Evolutionary conservation across 2,888 invertebrate genomes (phyloP), one percentile per base, ranked within the genome.

Genomic region (Drosophila leonis): DNA sequence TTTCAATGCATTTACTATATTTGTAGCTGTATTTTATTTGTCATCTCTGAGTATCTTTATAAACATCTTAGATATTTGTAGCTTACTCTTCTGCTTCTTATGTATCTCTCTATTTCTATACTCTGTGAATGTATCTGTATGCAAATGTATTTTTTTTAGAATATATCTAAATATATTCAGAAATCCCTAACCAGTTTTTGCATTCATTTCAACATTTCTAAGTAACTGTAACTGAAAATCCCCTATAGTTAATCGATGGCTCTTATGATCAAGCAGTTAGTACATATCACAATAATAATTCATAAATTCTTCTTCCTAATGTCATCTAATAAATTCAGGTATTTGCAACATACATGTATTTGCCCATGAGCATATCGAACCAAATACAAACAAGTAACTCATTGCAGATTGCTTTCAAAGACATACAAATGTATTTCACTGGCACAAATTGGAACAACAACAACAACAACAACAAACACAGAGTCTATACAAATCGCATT

Each of bases 401-500:
- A 29, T 27, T n/a, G 46, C 3, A 12, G 12, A 51, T 20, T 15
- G 8, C 15, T 35, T 27, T 37, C 15, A 39, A n/a, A 12, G n/a
- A 2, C 27, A 12, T 8, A 4, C 27, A 29, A 20, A 33, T 33
- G 5, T 20, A 39, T 18, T 60, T 67, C 56, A 48, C 48, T 29
- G 39, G 29, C 10, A 35, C 44, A 71, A 60, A 51, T 61, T 70
- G 27, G 46, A 39, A 33, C 27, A 35, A 42, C 37, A 27, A 39
- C 54, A 39, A 39, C 18, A 29, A 29, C 39, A 54, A 29, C 52
- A 33, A n/a, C 37, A 37, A 15, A 9, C 37, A n/a, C 35, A 56
- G 24, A 8, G 18, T 6, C 18, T 35, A 49, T 55, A 46, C 63
- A 61, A 67, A 72, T 65, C 42, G 29, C 24, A 55, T 29, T 42